These are phyloP conservation scores for Mythimna loreyi DNA, from an alignment of 2,888 invertebrate genomes.

Conservation along the genomic window DNA sequence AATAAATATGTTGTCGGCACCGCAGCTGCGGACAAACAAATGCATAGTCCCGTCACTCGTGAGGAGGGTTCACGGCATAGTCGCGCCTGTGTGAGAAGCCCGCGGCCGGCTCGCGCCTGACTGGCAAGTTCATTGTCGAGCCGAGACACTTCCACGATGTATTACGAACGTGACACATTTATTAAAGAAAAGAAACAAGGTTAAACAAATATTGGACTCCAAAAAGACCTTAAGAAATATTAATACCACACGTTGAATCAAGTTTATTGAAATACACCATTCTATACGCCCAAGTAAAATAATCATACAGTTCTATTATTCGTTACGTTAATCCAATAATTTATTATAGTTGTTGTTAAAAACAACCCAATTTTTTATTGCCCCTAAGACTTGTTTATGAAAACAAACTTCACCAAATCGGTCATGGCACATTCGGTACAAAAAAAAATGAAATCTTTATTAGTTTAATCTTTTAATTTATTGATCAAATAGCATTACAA, in stretches of 20 bases:
- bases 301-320: conserved; percentile 70
- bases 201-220: conserved; percentile 74
- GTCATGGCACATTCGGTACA: conserved; percentile 73
- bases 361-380: conserved; percentile 80
- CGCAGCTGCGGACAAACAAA: conserved; percentile 90
- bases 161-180: conserved; percentile 79
- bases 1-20: conserved; percentile 91
- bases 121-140: conserved; percentile 85
- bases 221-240: conserved; percentile 63
- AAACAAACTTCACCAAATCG: conserved; percentile 79
- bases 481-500: conserved; percentile 72
- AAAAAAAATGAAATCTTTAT: conserved; percentile 79
- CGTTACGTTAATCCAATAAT: conserved; percentile 73
- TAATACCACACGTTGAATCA: conserved; percentile 56
- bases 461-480: conserved; percentile 80
- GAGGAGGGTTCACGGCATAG: conserved; percentile 79
- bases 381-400: conserved; percentile 77
- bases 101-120: conserved; percentile 78
- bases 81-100: conserved; percentile 71
- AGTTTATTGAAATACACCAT: conserved; percentile 68
- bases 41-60: conserved; percentile 86
- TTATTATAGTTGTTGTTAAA: conserved; percentile 73
- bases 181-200: conserved; percentile 74
- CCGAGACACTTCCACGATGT: conserved; percentile 75
- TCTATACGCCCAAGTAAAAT: conserved; percentile 67